phyloP scores from a whole-genome alignment of 2,888 invertebrate species.

The Cheilosia pagana region DNA sequence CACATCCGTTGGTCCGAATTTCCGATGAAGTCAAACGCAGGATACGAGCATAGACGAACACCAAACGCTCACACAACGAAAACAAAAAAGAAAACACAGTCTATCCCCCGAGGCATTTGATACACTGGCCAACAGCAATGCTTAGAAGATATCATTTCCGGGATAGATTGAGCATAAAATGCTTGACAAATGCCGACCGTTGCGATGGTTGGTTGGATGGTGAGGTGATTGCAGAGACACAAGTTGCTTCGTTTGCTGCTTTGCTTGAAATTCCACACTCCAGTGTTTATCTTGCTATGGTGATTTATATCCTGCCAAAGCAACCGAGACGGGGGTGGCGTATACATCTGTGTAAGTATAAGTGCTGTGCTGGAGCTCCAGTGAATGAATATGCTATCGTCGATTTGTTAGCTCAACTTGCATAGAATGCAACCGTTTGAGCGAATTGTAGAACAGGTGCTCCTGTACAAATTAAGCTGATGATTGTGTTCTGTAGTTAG shows the following conservation, averaged over 20 bases:
- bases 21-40: slow-evolving; percentile 44
- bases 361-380: not conserved
- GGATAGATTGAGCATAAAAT: slow-evolving; percentile 66
- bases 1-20: slow-evolving; percentile 17
- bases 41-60: not conserved
- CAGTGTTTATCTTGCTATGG: slow-evolving; percentile 40
- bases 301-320: slow-evolving; percentile 52
- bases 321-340: slow-evolving; percentile 19
- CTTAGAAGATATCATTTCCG: slow-evolving; percentile 59
- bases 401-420: slow-evolving; percentile 43
- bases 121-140: slow-evolving; percentile 16
- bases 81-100: not conserved
- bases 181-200: slow-evolving; percentile 61
- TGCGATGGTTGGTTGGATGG: slow-evolving; percentile 29
- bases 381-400: slow-evolving; percentile 59
- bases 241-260: slow-evolving; percentile 46
- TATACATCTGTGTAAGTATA: too few species aligned
- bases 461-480: slow-evolving; percentile 52
- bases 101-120: not conserved
- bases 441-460: slow-evolving; percentile 64
- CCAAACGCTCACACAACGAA: not conserved
- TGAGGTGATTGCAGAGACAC: slow-evolving; percentile 38
- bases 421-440: slow-evolving; percentile 53
- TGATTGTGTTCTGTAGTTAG: slow-evolving; percentile 54
- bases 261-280: slow-evolving; percentile 27